Evolutionary conservation across 2,888 invertebrate genomes (phyloP).

Genomic region (Oscheius sp.): DNA sequence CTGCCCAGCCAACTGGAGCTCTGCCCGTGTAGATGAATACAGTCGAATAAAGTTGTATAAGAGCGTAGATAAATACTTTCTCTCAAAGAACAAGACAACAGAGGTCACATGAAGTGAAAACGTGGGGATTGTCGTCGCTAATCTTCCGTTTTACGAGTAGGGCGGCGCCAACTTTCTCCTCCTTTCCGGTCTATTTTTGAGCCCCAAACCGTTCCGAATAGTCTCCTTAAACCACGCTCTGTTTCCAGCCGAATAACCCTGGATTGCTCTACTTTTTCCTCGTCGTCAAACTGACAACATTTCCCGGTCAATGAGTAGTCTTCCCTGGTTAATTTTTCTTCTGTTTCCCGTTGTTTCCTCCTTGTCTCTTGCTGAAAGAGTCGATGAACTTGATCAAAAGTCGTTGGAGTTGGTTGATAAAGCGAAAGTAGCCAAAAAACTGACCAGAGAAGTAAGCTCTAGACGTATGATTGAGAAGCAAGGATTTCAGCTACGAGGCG

Average conservation of each 20-base stretch:
- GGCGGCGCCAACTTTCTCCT: conserved; percentile 21
- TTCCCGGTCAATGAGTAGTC: not conserved
- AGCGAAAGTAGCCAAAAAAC: not conserved
- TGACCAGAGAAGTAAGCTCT: conserved; percentile 1
- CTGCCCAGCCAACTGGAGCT: too few species aligned
- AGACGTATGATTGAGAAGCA: not conserved
- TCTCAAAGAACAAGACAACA: not conserved
- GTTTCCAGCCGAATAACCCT: not conserved
- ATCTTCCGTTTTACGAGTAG: conserved; percentile 33
- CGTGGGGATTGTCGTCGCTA: conserved; percentile 26
- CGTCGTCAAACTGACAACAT: not conserved
- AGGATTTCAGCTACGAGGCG: conserved; percentile 15
- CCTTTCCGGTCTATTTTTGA: not conserved
- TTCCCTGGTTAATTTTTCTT: not conserved
- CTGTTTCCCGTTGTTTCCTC: not conserved
- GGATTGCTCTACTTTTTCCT: not conserved
- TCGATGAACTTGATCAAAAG: conserved; percentile 18
- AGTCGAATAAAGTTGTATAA: too few species aligned
- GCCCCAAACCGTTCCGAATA: not conserved
- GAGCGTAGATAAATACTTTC: not conserved
- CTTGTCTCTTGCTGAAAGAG: conserved; percentile 5
- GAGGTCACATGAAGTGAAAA: not conserved
- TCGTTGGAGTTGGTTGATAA: conserved; percentile 1
- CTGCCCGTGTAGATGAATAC: too few species aligned
- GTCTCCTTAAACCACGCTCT: not conserved